Evolutionary conservation across 2,888 invertebrate species (phyloP).

Genomic region (Lasioglossum zephyrum): DNA sequence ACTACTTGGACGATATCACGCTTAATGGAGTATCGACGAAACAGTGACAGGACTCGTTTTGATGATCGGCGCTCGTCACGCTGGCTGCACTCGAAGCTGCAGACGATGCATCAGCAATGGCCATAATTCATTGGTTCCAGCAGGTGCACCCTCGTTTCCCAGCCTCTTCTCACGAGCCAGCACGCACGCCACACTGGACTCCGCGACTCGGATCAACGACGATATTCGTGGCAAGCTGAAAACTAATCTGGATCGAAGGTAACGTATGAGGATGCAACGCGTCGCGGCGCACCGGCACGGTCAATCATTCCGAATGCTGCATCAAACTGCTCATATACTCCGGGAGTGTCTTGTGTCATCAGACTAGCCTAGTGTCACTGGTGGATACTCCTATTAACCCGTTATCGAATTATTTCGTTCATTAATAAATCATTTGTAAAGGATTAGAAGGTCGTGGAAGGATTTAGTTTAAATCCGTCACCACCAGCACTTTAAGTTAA

Average conservation of each 20-base stretch:
- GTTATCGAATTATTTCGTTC: too few relatives aligned
- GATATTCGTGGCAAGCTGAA: conserved; percentile 58
- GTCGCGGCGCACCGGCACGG: conserved; percentile 29
- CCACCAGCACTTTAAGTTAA: too few relatives aligned
- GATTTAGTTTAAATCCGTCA: too few relatives aligned
- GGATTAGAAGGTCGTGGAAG: too few relatives aligned
- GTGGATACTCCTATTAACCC: too few relatives aligned
- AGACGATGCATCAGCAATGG: conserved; percentile 63
- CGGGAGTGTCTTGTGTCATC: background rate
- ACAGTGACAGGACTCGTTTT: conserved; percentile 54
- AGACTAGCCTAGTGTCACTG: background rate
- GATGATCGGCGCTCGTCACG: conserved; percentile 56
- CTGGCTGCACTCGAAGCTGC: conserved; percentile 58
- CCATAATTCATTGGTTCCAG: conserved; percentile 67
- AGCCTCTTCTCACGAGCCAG: conserved; percentile 30
- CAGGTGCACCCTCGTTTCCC: conserved; percentile 56
- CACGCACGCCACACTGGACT: conserved; percentile 21
- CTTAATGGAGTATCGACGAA: conserved; percentile 58
- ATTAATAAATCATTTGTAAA: too few relatives aligned
- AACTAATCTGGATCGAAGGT: conserved; percentile 76
- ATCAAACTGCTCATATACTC: conserved; percentile 41
- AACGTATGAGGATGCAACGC: conserved; percentile 67
- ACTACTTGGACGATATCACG: conserved; percentile 30
- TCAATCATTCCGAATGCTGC: conserved; percentile 61
- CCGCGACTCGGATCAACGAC: conserved; percentile 62